Evolutionary conservation across 2,113 vertebrate genomes (phyloP).

Genomic region (Struthidea cinerea): DNA sequence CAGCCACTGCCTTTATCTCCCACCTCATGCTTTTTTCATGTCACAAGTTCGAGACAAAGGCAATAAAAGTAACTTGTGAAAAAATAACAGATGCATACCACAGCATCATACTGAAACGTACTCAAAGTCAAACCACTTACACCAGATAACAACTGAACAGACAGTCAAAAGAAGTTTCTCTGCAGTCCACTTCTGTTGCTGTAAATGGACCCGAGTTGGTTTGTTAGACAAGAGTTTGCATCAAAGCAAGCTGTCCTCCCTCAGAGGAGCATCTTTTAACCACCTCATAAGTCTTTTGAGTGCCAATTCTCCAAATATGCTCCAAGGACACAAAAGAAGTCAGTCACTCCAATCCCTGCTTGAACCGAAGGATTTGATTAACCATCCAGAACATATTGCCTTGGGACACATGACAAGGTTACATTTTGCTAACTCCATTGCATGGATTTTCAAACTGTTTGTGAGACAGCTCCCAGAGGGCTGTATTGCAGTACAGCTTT

Average conservation of each 20-base stretch:
- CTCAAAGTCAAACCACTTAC: neutral
- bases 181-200: neutral
- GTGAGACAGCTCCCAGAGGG: neutral
- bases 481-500: neutral
- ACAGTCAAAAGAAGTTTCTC: neutral
- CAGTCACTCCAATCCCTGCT: neutral
- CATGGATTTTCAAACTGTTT: neutral
- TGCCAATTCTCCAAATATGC: neutral
- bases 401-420: neutral
- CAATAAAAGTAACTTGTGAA: neutral
- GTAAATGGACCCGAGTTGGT: fast-evolving
- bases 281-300: neutral
- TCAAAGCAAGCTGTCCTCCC: neutral
- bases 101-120: fast-evolving
- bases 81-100: neutral
- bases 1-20: neutral
- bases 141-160: neutral
- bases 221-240: neutral
- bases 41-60: neutral
- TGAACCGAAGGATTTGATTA: conserved; percentile 18
- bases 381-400: neutral
- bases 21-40: neutral
- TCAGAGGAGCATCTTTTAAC: neutral
- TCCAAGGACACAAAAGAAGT: neutral
- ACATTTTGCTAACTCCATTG: neutral